Conservation (phyloP, 2,797 vertebrate species). For the Rhyacichthys aspro region DNA sequence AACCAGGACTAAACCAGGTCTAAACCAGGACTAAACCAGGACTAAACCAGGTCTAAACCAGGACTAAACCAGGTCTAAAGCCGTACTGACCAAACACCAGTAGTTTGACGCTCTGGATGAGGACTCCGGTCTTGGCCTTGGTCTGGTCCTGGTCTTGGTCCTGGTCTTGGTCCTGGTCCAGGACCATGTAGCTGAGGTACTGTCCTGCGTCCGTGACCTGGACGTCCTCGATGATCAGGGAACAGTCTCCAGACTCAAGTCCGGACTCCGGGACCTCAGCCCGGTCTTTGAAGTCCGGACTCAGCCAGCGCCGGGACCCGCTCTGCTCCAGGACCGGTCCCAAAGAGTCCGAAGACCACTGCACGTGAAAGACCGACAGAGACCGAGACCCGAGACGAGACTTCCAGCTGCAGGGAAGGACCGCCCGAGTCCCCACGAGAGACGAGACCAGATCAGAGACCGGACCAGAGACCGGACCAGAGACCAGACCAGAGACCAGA, state of each 20-base stretch:
- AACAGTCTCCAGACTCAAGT: constrained; percentile 72
- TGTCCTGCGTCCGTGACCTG: constrained; percentile 65
- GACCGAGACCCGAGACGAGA: background rate
- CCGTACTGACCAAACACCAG: constrained; percentile 56
- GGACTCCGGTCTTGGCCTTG: constrained; percentile 40
- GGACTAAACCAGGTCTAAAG: background rate
- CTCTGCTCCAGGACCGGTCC: constrained; percentile 58
- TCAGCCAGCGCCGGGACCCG: constrained; percentile 49
- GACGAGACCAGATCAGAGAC: too few species aligned
- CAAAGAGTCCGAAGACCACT: constrained; percentile 48
- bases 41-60: background rate
- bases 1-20: too few species aligned
- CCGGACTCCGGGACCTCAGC: constrained; percentile 34
- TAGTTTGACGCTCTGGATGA: constrained; percentile 70
- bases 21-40: too few species aligned
- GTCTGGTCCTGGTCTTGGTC: too few species aligned
- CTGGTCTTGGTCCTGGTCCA: constrained; percentile 39
- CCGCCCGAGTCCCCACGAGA: constrained; percentile 51
- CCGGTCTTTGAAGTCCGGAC: constrained; percentile 46
- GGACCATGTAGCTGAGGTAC: constrained; percentile 74
- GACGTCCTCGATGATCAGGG: constrained; percentile 69
- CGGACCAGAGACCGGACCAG: too few species aligned
- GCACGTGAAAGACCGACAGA: constrained; percentile 41
- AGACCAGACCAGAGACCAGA: too few species aligned
- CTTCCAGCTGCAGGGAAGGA: constrained; percentile 71